Conservation (phyloP, 2,888 invertebrate genomes). For the Rhingia rostrata region DNA sequence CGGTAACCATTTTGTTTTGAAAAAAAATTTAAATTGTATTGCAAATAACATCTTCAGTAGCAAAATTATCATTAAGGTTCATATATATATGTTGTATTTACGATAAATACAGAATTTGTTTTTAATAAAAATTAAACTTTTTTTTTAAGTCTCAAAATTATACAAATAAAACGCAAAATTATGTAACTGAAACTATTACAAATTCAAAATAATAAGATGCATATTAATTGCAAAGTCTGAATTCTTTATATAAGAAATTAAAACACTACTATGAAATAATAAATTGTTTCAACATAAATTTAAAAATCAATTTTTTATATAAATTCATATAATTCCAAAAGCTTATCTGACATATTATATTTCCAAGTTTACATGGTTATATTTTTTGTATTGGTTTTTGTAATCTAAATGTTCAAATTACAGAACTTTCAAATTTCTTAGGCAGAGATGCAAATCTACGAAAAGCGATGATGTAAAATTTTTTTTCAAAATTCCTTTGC, state of each 20-base stretch:
- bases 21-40: background rate
- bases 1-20: background rate
- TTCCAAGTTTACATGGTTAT: too few species aligned
- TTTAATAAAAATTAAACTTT: background rate
- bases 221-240: slow-evolving; percentile 5
- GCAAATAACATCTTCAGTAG: background rate
- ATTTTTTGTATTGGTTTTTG: too few species aligned
- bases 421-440: too few species aligned
- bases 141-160: background rate
- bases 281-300: too few species aligned
- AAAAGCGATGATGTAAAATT: too few species aligned
- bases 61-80: background rate
- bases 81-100: background rate
- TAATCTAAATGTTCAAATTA: too few species aligned
- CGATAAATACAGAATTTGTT: background rate
- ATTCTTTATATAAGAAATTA: background rate
- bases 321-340: too few species aligned
- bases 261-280: too few species aligned
- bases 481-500: too few species aligned
- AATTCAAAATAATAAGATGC: background rate
- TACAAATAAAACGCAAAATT: background rate
- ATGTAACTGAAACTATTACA: background rate
- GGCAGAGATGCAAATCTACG: too few species aligned
- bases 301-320: too few species aligned
- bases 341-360: too few species aligned